Base-by-base conservation (phyloP, 2,797 vertebrate genomes). In the Acridotheres tristis region DNA sequence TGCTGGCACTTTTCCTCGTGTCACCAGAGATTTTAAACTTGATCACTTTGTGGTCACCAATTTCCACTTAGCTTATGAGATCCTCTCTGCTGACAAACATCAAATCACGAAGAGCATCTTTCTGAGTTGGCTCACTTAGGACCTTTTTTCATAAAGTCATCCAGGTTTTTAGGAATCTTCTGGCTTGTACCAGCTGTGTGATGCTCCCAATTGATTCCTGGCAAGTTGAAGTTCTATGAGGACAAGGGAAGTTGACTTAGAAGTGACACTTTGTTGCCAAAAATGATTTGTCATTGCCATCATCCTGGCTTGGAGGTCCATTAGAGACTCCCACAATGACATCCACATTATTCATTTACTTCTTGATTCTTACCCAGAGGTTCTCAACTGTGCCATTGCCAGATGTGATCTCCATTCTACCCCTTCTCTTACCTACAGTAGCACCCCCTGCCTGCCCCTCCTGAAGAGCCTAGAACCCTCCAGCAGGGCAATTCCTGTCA, bases 1-100 rank as follows among this genome's bases (percentile, higher is more conserved):
- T 66, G 21, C 22, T 66, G 32, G 17, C 0, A 1, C 26, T 66
- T 51, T 50, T 57, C 11, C 26, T 66, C 1, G 0, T 50, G 53
- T 36, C 26, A 36, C 12, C 26, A 58, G 61, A 66, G 36, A 58
- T 66, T 66, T 66, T 50, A 85, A 51, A 58, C 22, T 58, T 11
- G 1, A 18, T 66, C 45, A 17, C 17, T 67, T 84, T 22, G 18
- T 85, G 69, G 10, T 36, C 12, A 8, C 21, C 18, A 36, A 2
- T 51, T 18, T 51, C 45, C 22, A 13, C 38, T 19, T 58, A 27
- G 38, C 7, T 58, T 66, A 26, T 0, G 1, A 29, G 21, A 36
- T 32, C 45, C 7, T 12, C 15, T 58, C 22, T 67, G 32, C 38
- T 51, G 45, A 18, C 21, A 66, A 50, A 26, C 32, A 84, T 36